Evolutionary conservation across 2,888 invertebrate species (phyloP), one percentile per base, ranked within the genome.

Genomic region (Romanomermis culicivorax): DNA sequence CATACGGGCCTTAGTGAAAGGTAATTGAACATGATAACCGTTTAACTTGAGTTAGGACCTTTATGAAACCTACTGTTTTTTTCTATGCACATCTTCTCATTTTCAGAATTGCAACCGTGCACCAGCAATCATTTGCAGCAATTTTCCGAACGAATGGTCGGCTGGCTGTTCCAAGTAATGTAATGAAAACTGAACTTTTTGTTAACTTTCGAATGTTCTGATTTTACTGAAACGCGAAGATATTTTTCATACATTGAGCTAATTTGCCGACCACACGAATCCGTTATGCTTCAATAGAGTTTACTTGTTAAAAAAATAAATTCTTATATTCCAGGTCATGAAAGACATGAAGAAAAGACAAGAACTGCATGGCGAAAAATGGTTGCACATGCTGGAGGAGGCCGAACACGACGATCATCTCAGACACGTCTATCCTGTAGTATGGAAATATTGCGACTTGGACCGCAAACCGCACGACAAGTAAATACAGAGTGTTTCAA

Each of bases 361-460:
- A 55, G 68, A 68, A 59, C 61, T 68, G 54, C 64, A 65, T 60
- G 65, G 64, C 20, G 77, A 82, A 53, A 81, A 85, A 69, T 88
- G 82, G 72, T 75, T 82, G 71, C 77, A 79, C 70, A 80, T 87
- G 82, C 81, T 88, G 74, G 77, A 81, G 61, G 86, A 87, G 73
- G 86, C 87, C 42, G 87, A 88, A 75, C 59, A 52, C 50, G 66
- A 68, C 56, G 65, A 67, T 55, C 65, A 67, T 57, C 64, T 68
- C 61, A 63, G 61, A 56, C 68, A 69, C 62, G 67, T 68, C 57
- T 86, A 87, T 72, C 91, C 93, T 50, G 89, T 89, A 62, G 80
- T 95, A 62, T 95, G 93, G 93, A 95, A 95, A 73, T 76, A 75
- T 69, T 95, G 95, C 71, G 91, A 95, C 71, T 78, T 95, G 57